Percentiles rank a stretch among this genome's conserved stretches.
These are phyloP conservation scores for Euzetes globulus DNA, from an alignment of 2,888 invertebrate species.

Conservation along the genomic window DNA sequence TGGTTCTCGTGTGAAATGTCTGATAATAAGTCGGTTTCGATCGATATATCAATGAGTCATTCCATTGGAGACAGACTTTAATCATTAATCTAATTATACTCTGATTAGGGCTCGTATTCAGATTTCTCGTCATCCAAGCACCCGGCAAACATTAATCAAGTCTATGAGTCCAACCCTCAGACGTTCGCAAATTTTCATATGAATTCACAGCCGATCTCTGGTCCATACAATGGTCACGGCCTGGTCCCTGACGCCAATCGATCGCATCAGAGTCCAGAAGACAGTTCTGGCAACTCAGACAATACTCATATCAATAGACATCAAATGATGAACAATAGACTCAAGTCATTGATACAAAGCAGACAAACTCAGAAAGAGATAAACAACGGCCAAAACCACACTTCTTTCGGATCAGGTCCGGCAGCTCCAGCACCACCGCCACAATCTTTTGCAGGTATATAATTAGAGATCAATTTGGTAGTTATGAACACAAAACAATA, in stretches of 20 bases:
- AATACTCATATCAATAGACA: constrained; percentile 37
- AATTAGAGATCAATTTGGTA: not conserved
- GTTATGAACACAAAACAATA: not conserved
- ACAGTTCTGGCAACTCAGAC: constrained; percentile 8
- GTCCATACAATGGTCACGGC: constrained; percentile 28
- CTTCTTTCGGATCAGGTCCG: constrained; percentile 21
- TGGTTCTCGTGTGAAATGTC: constrained; percentile 5
- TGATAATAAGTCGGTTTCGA: not conserved
- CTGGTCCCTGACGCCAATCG: constrained; percentile 8
- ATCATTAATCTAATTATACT: constrained; percentile 20
- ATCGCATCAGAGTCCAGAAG: constrained; percentile 11
- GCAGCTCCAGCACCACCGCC: constrained; percentile 11
- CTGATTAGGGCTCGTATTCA: not conserved
- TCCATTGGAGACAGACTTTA: not conserved
- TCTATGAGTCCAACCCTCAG: constrained; percentile 17
- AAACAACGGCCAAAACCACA: constrained; percentile 13
- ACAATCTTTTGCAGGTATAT: constrained; percentile 29
- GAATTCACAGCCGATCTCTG: constrained; percentile 22
- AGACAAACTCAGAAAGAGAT: constrained; percentile 41
- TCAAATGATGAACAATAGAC: constrained; percentile 42
- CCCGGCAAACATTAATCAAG: constrained; percentile 14
- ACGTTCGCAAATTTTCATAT: constrained; percentile 27
- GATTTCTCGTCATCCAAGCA: constrained; percentile 10
- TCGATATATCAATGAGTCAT: constrained; percentile 2
- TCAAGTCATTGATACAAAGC: constrained; percentile 42